phyloP scores from a whole-genome alignment of 2,113 vertebrate species.

The Sturnira hondurensis region DNA sequence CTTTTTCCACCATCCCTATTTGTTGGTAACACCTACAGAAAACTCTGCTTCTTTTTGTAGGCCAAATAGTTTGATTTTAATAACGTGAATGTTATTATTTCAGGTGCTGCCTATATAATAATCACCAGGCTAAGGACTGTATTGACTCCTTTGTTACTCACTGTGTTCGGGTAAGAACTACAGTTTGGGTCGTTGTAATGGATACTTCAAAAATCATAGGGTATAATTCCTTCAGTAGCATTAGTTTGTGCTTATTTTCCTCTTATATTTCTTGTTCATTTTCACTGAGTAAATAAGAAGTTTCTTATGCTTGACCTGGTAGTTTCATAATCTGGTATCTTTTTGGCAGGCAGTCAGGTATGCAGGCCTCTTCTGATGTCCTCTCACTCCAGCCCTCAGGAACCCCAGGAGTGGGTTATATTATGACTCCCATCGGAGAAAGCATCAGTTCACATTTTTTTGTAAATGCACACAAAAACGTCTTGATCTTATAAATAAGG shows the following conservation, averaged over 20 bases:
- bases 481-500: neutral
- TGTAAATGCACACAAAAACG: neutral
- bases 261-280: neutral
- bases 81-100: slow-evolving; percentile 53
- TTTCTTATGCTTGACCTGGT: neutral
- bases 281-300: neutral
- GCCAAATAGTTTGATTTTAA: neutral
- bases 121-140: slow-evolving; percentile 98
- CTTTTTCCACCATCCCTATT: neutral
- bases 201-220: neutral
- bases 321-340: neutral
- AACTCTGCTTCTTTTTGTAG: neutral
- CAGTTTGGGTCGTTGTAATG: neutral
- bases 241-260: neutral
- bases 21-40: neutral
- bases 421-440: neutral
- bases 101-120: slow-evolving; percentile 98
- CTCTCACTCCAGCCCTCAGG: neutral
- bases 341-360: neutral
- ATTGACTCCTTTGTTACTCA: slow-evolving; percentile 99
- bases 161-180: slow-evolving; percentile 90
- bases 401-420: neutral
- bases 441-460: neutral
- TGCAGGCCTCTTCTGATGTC: neutral
- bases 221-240: neutral